These are phyloP conservation scores for Tupaia tana DNA, from an alignment of 2,113 vertebrate species.

Conservation along the genomic window DNA sequence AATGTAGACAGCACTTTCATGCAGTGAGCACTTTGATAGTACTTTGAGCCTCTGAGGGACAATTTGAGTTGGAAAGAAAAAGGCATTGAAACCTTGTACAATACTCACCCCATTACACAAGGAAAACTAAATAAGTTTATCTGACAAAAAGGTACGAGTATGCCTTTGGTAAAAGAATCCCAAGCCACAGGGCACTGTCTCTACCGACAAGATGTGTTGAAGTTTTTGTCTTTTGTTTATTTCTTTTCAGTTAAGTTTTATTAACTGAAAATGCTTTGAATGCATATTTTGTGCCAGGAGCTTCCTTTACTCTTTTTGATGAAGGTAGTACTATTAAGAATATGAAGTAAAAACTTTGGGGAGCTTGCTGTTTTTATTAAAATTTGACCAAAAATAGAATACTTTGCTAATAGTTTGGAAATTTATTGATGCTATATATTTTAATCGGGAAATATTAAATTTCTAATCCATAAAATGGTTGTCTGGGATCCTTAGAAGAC, in stretches of 20 bases:
- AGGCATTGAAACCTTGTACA: slow-evolving; percentile 39
- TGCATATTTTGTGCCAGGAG: background rate
- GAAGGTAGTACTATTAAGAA: background rate
- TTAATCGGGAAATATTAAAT: background rate
- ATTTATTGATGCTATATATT: background rate
- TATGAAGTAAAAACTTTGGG: slow-evolving; percentile 19
- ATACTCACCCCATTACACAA: slow-evolving; percentile 54
- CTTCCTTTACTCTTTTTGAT: slow-evolving; percentile 3
- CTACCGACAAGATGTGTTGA: background rate
- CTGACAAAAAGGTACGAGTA: background rate
- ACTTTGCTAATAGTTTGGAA: background rate
- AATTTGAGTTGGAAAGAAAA: slow-evolving; percentile 39
- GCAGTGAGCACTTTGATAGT: slow-evolving; percentile 42
- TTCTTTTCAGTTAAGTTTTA: slow-evolving; percentile 51
- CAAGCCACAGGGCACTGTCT: background rate
- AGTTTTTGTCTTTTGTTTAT: slow-evolving; percentile 36
- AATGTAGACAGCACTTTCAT: slow-evolving; percentile 58
- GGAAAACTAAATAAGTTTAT: slow-evolving; percentile 65
- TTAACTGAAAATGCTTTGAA: background rate
- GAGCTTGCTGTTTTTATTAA: background rate
- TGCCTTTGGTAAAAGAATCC: slow-evolving; percentile 28
- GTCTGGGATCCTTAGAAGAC: too few relatives aligned
- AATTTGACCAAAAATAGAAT: background rate
- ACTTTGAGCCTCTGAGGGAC: slow-evolving; percentile 54
- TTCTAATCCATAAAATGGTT: background rate